Evolutionary conservation across 2,888 invertebrate genomes (phyloP).

Genomic region (Ceriagrion tenellum): DNA sequence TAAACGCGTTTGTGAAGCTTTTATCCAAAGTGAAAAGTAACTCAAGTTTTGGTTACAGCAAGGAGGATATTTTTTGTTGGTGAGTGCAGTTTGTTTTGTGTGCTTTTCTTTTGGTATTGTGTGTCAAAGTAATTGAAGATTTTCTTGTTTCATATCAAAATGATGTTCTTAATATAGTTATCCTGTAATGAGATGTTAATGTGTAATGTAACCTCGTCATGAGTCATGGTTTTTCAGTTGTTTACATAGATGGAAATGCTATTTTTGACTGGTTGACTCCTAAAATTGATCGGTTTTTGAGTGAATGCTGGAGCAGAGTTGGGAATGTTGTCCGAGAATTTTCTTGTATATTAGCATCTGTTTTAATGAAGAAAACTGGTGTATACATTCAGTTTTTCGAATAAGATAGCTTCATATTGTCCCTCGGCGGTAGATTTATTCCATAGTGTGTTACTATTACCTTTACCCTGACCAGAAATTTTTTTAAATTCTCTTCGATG

Average conservation of each 20-base stretch:
- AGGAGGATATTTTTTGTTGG: slow-evolving; percentile 91
- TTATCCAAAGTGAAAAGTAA: slow-evolving; percentile 83
- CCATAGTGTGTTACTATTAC: too few relatives aligned
- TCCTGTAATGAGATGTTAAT: neutral
- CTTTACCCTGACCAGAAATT: too few relatives aligned
- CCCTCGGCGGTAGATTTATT: too few relatives aligned
- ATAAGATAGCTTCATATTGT: too few relatives aligned
- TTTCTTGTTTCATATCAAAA: neutral
- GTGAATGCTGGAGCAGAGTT: neutral
- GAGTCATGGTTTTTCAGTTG: neutral
- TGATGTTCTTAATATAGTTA: neutral
- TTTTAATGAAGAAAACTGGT: neutral
- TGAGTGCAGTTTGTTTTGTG: slow-evolving; percentile 76
- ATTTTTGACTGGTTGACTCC: neutral
- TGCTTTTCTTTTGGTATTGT: neutral
- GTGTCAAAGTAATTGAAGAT: neutral
- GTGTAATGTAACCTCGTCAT: neutral
- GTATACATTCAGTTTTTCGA: too few relatives aligned
- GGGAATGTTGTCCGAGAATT: neutral
- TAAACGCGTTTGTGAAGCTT: slow-evolving; percentile 93
- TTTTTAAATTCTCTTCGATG: too few relatives aligned
- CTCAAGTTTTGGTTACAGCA: slow-evolving; percentile 84
- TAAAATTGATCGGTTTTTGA: neutral
- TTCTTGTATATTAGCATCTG: neutral
- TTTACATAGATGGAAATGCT: neutral